phyloP scores from a whole-genome alignment of 2,888 invertebrate genomes.

The Oligia strigilis region DNA sequence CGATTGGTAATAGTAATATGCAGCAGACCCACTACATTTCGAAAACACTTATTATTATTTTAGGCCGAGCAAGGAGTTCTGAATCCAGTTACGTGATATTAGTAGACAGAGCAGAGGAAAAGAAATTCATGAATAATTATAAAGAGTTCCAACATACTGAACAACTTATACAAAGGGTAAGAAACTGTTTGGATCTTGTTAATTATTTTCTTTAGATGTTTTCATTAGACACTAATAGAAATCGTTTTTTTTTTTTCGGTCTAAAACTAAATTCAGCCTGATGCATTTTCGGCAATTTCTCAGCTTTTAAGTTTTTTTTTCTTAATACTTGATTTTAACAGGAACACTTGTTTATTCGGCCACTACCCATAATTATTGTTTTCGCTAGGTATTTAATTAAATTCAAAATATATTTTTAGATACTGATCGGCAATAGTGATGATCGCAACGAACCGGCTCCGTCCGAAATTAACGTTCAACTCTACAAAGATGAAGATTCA shows the following conservation, averaged over 20 bases:
- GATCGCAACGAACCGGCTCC: constrained; percentile 88
- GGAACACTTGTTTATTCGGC: background rate
- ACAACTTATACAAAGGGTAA: constrained; percentile 85
- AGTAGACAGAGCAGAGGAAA: constrained; percentile 76
- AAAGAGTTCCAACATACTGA: constrained; percentile 88
- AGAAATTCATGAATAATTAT: constrained; percentile 80
- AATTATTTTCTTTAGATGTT: background rate
- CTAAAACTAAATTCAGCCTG: background rate
- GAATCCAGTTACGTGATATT: constrained; percentile 92
- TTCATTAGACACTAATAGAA: background rate
- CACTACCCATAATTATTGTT: background rate
- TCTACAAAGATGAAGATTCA: constrained; percentile 89
- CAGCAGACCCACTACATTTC: too few relatives aligned
- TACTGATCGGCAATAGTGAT: constrained; percentile 90
- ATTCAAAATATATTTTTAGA: constrained; percentile 74
- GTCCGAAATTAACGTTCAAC: constrained; percentile 87
- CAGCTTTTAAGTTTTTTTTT: background rate
- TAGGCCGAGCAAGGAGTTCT: constrained; percentile 93
- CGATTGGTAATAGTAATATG: background rate
- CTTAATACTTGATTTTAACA: background rate
- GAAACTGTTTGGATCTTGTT: constrained; percentile 24
- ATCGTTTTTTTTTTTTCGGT: background rate
- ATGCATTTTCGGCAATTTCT: background rate
- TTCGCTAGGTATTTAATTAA: background rate
- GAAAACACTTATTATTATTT: constrained; percentile 30